A percentile compares a stretch with the other conserved stretches of the same genome.
Evolutionary conservation across 2,113 vertebrate genomes (phyloP).

Genomic region (Rhombomys opimus): DNA sequence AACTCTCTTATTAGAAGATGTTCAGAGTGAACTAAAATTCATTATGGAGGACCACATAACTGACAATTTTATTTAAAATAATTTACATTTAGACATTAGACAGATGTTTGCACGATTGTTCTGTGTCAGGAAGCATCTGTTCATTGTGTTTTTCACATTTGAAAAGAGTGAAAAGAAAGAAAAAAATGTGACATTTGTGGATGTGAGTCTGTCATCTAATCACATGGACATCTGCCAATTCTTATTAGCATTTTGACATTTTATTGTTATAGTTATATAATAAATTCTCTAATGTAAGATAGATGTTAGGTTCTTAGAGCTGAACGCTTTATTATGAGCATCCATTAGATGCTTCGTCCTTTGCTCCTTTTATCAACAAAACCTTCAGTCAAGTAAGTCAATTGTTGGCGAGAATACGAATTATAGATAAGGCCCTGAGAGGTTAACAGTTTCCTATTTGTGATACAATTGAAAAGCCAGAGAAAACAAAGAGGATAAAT

Average conservation of each 20-base stretch:
- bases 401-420: constrained; percentile 65
- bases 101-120: constrained; percentile 60
- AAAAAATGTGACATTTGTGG: constrained; percentile 62
- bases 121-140: constrained; percentile 62
- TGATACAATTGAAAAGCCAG: constrained; percentile 68
- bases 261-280: constrained; percentile 63
- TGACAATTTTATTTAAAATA: constrained; percentile 57
- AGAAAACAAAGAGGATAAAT: constrained; percentile 70
- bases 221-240: constrained; percentile 61
- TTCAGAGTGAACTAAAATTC: constrained; percentile 35
- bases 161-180: neutral
- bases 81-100: constrained; percentile 55
- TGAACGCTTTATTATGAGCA: constrained; percentile 48
- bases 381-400: constrained; percentile 71
- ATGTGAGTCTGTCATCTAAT: constrained; percentile 75
- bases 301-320: constrained; percentile 63
- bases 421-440: constrained; percentile 71
- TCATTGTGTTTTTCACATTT: constrained; percentile 60
- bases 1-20: neutral
- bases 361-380: constrained; percentile 64
- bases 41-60: neutral
- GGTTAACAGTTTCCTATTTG: constrained; percentile 72
- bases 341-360: constrained; percentile 67
- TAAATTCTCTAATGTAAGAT: constrained; percentile 61
- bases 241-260: constrained; percentile 73